Conservation (phyloP, 1,140 invertebrate genomes). For the Araneus ventricosus region DNA sequence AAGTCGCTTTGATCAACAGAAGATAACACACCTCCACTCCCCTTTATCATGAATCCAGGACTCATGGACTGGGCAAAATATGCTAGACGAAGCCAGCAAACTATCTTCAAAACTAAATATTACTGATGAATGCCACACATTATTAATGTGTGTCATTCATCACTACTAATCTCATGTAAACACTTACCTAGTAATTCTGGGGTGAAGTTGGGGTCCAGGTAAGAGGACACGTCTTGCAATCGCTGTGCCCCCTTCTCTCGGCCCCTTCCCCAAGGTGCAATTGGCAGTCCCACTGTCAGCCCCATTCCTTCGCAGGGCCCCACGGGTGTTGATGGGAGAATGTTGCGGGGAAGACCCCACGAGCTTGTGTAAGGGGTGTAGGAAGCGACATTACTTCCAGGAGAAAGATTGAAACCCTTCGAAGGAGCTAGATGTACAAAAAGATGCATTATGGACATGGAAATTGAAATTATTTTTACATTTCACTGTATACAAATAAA, state of each 20-base stretch:
- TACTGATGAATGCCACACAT: too few species aligned
- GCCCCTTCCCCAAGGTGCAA: slow-evolving; percentile 68
- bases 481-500: background rate
- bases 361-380: slow-evolving; percentile 69
- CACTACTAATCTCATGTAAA: too few species aligned
- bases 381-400: slow-evolving; percentile 57
- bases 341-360: slow-evolving; percentile 67
- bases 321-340: slow-evolving; percentile 69
- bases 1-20: too few species aligned
- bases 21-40: too few species aligned
- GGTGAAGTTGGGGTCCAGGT: slow-evolving; percentile 70
- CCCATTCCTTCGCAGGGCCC: slow-evolving; percentile 66
- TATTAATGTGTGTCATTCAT: too few species aligned
- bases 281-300: slow-evolving; percentile 49
- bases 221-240: slow-evolving; percentile 70
- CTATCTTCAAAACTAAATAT: too few species aligned
- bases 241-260: slow-evolving; percentile 60
- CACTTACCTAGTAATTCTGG: slow-evolving; percentile 67
- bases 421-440: slow-evolving; percentile 48
- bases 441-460: background rate
- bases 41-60: too few species aligned
- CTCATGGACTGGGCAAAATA: too few species aligned
- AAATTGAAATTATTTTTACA: background rate
- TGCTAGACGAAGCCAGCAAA: too few species aligned
- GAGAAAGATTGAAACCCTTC: slow-evolving; percentile 68